Evolutionary conservation across 2,113 vertebrate species (phyloP).

Genomic region (Ammospiza nelsoni): DNA sequence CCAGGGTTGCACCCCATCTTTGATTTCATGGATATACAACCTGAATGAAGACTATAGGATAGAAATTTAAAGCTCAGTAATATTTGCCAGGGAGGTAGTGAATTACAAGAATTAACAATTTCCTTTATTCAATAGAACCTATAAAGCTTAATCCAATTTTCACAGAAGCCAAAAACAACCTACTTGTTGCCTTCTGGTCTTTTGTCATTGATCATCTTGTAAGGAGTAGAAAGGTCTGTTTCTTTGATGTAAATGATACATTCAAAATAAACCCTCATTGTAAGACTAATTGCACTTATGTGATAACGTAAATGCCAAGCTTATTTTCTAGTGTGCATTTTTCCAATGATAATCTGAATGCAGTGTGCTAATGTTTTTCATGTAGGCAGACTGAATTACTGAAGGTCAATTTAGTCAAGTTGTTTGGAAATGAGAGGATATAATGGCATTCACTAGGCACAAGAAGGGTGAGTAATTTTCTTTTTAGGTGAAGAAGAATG

Average conservation of each 20-base stretch:
- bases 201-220: not conserved
- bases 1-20: not conserved
- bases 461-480: not conserved
- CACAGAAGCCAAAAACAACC: not conserved
- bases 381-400: not conserved
- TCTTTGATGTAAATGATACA: not conserved
- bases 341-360: conserved; percentile 24
- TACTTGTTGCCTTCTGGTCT: not conserved
- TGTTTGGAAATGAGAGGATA: conserved; percentile 29
- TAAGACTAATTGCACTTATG: conserved; percentile 16
- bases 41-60: not conserved
- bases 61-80: not conserved
- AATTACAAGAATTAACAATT: not conserved
- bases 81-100: not conserved
- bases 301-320: conserved; percentile 1
- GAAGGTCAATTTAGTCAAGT: conserved; percentile 48
- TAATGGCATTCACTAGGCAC: not conserved
- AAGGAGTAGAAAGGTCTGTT: not conserved
- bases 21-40: not conserved
- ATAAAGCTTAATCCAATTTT: not conserved
- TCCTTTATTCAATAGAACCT: not conserved
- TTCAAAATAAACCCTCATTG: not conserved
- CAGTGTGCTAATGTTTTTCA: not conserved
- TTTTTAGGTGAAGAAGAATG: not conserved
- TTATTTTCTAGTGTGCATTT: conserved; percentile 7